Conservation (phyloP, 2,113 vertebrate genomes). For the Peromyscus maniculatus region DNA sequence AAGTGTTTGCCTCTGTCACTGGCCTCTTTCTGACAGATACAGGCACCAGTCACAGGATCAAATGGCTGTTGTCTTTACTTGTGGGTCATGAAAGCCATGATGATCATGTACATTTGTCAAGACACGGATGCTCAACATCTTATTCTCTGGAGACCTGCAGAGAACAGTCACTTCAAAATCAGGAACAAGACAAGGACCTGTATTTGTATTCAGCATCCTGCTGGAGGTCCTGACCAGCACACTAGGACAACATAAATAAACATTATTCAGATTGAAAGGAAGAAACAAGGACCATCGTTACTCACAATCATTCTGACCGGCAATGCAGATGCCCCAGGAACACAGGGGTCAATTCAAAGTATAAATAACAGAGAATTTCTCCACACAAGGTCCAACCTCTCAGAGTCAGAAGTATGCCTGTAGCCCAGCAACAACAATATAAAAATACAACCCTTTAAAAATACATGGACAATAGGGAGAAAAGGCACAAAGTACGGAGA, state of each 20-base stretch:
- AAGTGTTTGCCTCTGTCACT: rapidly evolving
- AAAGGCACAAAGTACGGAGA: neutral
- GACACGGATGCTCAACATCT: neutral
- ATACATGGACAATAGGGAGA: neutral
- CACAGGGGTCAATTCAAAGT: neutral
- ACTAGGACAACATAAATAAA: neutral
- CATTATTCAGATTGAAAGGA: neutral
- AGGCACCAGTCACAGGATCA: neutral
- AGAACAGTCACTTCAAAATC: neutral
- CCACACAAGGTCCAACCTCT: neutral
- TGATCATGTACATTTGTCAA: neutral
- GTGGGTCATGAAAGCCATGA: neutral
- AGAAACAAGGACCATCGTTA: neutral
- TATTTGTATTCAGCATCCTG: neutral
- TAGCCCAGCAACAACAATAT: neutral
- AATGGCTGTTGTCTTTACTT: neutral
- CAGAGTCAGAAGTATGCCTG: rapidly evolving
- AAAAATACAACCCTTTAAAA: neutral
- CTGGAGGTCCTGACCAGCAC: neutral
- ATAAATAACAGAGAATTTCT: neutral
- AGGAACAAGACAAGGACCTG: neutral
- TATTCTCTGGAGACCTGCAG: neutral
- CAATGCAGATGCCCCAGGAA: neutral
- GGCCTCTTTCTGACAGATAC: rapidly evolving
- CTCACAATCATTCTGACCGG: neutral